These are phyloP conservation scores for Rhorus exstirpatorius DNA, from an alignment of 2,888 invertebrate species.

Conservation along the genomic window DNA sequence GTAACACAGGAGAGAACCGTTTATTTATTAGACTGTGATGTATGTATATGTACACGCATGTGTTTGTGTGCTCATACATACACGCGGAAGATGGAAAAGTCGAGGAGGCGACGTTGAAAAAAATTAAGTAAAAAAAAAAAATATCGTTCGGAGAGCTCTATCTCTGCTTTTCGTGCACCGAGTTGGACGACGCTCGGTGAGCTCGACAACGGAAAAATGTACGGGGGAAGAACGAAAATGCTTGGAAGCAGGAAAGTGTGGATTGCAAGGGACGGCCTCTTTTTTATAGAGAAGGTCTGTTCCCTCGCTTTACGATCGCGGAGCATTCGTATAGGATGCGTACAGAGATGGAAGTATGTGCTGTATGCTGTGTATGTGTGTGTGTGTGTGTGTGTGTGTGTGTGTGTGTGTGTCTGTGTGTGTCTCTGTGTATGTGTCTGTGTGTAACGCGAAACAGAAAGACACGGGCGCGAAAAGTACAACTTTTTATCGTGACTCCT, in stretches of 20 bases:
- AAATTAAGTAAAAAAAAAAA: slow-evolving; percentile 37
- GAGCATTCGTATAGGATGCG: slow-evolving; percentile 34
- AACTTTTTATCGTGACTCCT: slow-evolving; percentile 48
- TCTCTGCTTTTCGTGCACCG: slow-evolving; percentile 19
- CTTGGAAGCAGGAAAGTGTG: slow-evolving; percentile 47
- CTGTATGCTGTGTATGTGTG: not conserved
- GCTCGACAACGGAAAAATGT: slow-evolving; percentile 41
- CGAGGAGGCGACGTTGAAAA: not conserved
- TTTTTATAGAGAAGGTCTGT: slow-evolving; percentile 54
- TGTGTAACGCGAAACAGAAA: not conserved
- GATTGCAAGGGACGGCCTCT: slow-evolving; percentile 37
- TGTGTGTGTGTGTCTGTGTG: not conserved
- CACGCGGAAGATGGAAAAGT: not conserved
- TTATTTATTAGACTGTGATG: slow-evolving; percentile 66
- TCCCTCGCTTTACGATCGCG: slow-evolving; percentile 46
- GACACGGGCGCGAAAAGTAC: slow-evolving; percentile 43
- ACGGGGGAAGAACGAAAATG: slow-evolving; percentile 36
- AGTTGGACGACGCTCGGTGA: slow-evolving; percentile 44
- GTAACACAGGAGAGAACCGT: slow-evolving; percentile 38
- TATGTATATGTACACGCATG: not conserved
- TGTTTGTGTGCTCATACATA: not conserved
- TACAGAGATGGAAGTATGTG: slow-evolving; percentile 34
- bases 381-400: not conserved
- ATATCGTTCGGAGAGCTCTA: slow-evolving; percentile 40
- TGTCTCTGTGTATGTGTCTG: not conserved